These are phyloP conservation scores for Panagrolaimus sp. DNA, from an alignment of 1,140 invertebrate genomes.

Conservation along the genomic window DNA sequence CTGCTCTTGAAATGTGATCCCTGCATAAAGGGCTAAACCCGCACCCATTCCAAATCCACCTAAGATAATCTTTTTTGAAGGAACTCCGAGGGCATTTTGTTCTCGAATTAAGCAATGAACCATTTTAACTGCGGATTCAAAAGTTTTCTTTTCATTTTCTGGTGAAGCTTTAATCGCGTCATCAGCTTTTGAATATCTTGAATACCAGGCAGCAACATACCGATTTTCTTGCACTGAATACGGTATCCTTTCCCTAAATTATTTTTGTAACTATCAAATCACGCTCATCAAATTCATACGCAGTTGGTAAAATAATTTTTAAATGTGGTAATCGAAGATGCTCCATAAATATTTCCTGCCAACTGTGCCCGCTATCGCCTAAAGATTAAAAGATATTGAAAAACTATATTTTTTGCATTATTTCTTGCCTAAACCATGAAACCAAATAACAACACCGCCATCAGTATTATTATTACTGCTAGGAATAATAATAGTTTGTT, in stretches of 20 bases:
- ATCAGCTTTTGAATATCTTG: background rate
- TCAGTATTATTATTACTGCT: background rate
- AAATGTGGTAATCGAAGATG: slow-evolving; percentile 7
- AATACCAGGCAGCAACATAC: background rate
- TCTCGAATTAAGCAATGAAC: slow-evolving; percentile 77
- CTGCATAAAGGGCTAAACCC: background rate
- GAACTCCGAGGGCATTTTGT: slow-evolving; percentile 71
- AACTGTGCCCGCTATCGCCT: background rate
- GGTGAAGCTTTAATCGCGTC: too few species aligned
- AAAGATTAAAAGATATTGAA: too few species aligned
- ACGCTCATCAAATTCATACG: background rate
- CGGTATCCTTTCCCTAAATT: background rate
- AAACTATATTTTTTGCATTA: too few species aligned
- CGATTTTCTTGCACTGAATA: background rate
- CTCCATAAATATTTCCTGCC: background rate
- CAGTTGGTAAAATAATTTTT: background rate
- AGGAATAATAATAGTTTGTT: background rate
- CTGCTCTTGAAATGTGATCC: background rate
- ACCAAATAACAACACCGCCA: background rate
- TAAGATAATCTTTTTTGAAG: slow-evolving; percentile 62
- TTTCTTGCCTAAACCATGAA: background rate
- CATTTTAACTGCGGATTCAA: background rate
- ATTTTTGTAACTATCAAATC: background rate
- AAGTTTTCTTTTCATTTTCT: background rate
- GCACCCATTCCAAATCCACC: slow-evolving; percentile 69